These are phyloP conservation scores for Anthopleura xanthogrammica DNA, from an alignment of 92 coral and sea anemone species.

Conservation along the genomic window DNA sequence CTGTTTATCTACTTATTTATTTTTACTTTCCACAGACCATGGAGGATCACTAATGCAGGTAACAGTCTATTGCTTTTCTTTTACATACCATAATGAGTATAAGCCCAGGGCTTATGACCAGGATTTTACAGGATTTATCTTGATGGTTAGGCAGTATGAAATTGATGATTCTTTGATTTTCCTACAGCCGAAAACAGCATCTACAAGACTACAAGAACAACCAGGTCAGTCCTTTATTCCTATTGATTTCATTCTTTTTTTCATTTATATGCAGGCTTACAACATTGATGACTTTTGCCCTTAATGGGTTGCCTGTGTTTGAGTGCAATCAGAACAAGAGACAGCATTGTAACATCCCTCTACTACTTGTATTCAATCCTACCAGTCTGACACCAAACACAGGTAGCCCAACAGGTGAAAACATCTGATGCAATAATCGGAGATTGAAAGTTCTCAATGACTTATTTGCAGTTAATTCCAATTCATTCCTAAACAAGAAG, in stretches of 20 bases:
- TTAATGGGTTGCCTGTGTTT: no score
- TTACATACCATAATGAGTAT: no score
- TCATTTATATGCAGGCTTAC: not conserved
- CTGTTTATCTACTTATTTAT: not conserved
- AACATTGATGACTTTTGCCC: no score
- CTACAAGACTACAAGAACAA: slow-evolving; percentile 72
- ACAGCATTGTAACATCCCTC: no score
- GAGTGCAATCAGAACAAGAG: no score
- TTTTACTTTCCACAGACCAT: slow-evolving; percentile 53
- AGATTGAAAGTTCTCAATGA: not conserved
- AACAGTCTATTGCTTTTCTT: not conserved
- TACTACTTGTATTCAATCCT: no score
- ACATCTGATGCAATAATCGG: not conserved
- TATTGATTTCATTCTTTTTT: not conserved
- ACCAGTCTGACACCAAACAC: no score
- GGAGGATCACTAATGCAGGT: slow-evolving; percentile 97
- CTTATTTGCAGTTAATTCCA: slow-evolving; percentile 67
- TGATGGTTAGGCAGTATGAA: not conserved
- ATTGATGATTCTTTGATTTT: not conserved
- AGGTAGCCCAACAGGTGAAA: not conserved
- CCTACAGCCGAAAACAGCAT: slow-evolving; percentile 61
- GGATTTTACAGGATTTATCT: not conserved
- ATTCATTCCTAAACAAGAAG: slow-evolving; percentile 69
- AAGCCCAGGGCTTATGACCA: no score
- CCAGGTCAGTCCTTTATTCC: slow-evolving; percentile 62